A percentile compares a stretch with the other conserved stretches of the same genome.
Evolutionary conservation across 2,113 vertebrate species (phyloP).

Genomic region (Paramisgurnus dabryanus): DNA sequence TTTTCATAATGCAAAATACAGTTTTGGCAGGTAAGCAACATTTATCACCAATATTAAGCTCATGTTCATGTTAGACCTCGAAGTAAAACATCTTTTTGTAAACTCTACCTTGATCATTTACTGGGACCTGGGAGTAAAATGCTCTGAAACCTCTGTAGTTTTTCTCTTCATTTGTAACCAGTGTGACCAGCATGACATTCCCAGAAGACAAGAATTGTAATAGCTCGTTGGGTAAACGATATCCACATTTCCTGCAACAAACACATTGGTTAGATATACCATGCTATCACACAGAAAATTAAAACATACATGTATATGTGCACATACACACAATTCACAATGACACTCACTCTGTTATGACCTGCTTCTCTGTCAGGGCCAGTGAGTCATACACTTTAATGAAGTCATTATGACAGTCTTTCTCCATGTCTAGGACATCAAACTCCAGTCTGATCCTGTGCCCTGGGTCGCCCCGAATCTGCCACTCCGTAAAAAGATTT

Average conservation of each 20-base stretch:
- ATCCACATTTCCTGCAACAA: slow-evolving; percentile 82
- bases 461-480: slow-evolving; percentile 77
- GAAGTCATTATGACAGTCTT: slow-evolving; percentile 72
- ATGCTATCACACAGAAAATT: neutral
- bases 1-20: no score
- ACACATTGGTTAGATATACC: neutral
- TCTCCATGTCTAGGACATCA: slow-evolving; percentile 81
- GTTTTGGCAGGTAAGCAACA: neutral
- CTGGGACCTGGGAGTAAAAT: slow-evolving; percentile 81
- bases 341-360: slow-evolving; percentile 80
- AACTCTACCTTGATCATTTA: slow-evolving; percentile 60
- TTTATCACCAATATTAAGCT: neutral
- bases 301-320: neutral
- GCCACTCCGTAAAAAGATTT: slow-evolving; percentile 80
- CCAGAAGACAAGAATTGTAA: slow-evolving; percentile 88
- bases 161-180: slow-evolving; percentile 81
- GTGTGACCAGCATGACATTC: slow-evolving; percentile 84
- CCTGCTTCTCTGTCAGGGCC: slow-evolving; percentile 73
- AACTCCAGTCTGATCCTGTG: slow-evolving; percentile 83
- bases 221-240: slow-evolving; percentile 76
- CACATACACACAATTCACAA: neutral
- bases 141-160: slow-evolving; percentile 89
- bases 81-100: neutral
- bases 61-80: no score
- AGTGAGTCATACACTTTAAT: slow-evolving; percentile 87